Base-by-base conservation (phyloP, 2,797 vertebrate genomes). In the Lepilemur septentrionalis region DNA sequence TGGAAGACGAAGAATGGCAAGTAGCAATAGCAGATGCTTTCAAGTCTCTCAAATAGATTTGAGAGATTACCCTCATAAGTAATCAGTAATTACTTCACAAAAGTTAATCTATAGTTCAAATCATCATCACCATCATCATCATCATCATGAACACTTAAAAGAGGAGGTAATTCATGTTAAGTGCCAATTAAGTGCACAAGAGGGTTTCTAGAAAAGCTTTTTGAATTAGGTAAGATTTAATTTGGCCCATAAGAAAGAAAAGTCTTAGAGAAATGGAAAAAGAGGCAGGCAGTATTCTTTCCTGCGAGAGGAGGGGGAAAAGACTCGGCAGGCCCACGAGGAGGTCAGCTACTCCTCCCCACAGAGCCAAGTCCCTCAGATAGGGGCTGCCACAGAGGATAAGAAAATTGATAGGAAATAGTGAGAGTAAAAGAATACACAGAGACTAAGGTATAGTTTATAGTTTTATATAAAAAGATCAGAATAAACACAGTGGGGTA, bases 21-120 rank as follows among this genome's bases (percentile, higher is more conserved):
- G 15, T 89, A 86, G 46, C 28, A 89, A 91, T 28, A 88, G 41
- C 75, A 89, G 41, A 87, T 94, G 23, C 30, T 96, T n/a, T 84
- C 38, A 87, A 83, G 30, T 38, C 35, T 89, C 46, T 86, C 43
- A 69, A 91, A 65, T 65, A 80, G 13, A 87, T 76, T 84, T 90
- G 84, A 69, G 70, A 69, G 23, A 87, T 80, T 72, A 55, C 35
- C 18, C 48, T 63, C 35, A 22, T 55, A 52, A 89, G 17, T 76
- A 69, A 85, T 80, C 28, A 85, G 69, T 63, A 93, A 96, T 97
- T 87, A 91, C n/a, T 65, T 80, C 38, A 65, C 59, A 79, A 82
- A 94, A 90, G 61, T 63, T 88, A 97, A 65, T 63, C 15, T 15
- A 41, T 52, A 75, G 59, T 79, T 94, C 79, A 78, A 57, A 57